These are phyloP conservation scores for Apis florea DNA, from an alignment of 1,140 invertebrate genomes.

Conservation along the genomic window DNA sequence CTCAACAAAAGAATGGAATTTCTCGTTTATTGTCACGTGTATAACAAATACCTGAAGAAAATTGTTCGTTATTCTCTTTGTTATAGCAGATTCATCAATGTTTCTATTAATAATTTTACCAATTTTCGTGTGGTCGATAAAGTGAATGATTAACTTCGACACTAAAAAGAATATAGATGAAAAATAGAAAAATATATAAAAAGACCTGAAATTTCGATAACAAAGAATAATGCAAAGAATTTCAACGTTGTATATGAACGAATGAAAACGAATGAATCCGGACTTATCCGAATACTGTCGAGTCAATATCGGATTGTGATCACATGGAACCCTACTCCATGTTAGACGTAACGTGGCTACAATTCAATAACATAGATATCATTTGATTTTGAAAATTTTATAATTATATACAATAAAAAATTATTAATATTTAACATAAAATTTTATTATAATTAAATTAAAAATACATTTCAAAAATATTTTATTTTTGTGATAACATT, in stretches of 20 bases:
- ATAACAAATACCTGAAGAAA: background rate
- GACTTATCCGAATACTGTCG: conserved; percentile 44
- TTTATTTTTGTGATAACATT: background rate
- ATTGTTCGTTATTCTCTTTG: too few species aligned
- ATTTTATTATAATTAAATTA: background rate
- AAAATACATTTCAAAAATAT: background rate
- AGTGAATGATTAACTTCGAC: background rate
- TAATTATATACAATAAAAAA: background rate
- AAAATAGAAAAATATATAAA: background rate
- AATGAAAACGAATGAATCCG: conserved; percentile 58
- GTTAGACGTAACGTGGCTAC: background rate
- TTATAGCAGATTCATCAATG: too few species aligned
- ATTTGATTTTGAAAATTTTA: background rate
- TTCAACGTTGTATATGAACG: conserved; percentile 47
- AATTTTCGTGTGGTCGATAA: background rate
- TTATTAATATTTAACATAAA: background rate
- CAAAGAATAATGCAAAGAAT: conserved; percentile 28
- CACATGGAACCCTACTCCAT: conserved; percentile 40
- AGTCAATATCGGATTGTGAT: conserved; percentile 31
- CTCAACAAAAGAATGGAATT: background rate
- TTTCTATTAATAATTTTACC: background rate
- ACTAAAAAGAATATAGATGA: background rate
- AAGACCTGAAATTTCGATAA: conserved; percentile 20
- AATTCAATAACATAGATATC: background rate
- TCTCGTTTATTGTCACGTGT: background rate